A percentile compares a stretch with the other conserved stretches of the same genome.
Evolutionary conservation across 2,888 invertebrate genomes (phyloP).

Genomic region (Ceraclea dissimilis): DNA sequence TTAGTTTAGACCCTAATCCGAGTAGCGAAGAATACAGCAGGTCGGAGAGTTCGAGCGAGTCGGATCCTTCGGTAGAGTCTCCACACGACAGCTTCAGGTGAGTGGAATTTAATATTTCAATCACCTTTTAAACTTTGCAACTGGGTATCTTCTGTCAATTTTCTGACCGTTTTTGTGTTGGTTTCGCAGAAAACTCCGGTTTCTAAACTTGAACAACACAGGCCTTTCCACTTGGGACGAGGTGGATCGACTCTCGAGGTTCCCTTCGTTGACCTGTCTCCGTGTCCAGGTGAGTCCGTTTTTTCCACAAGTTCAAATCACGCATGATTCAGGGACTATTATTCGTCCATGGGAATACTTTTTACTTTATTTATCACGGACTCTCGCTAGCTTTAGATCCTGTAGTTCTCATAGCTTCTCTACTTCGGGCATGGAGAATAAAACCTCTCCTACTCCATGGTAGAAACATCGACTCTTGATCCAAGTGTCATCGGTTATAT

Average conservation of each 20-base stretch:
- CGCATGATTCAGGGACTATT: too few relatives aligned
- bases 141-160: not conserved
- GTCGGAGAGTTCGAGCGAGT: slow-evolving; percentile 54
- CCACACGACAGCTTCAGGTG: slow-evolving; percentile 56
- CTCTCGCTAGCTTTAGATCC: too few relatives aligned
- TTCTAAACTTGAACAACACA: slow-evolving; percentile 80
- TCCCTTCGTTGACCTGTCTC: slow-evolving; percentile 75
- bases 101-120: slow-evolving; percentile 31
- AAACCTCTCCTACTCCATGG: too few relatives aligned
- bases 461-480: too few relatives aligned
- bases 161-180: not conserved
- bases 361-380: too few relatives aligned
- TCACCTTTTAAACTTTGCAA: not conserved
- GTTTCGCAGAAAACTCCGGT: slow-evolving; percentile 53
- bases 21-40: slow-evolving; percentile 34
- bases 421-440: too few relatives aligned
- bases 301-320: not conserved
- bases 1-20: slow-evolving; percentile 26
- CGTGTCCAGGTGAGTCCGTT: slow-evolving; percentile 59
- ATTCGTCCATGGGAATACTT: too few relatives aligned
- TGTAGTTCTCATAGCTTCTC: too few relatives aligned
- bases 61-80: slow-evolving; percentile 40
- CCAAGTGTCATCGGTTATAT: too few relatives aligned
- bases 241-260: slow-evolving; percentile 76
- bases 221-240: slow-evolving; percentile 81